Percentiles rank a stretch among this genome's conserved stretches.
Conservation (phyloP, 2,888 invertebrate genomes). For the Himalopsyche japonica region DNA sequence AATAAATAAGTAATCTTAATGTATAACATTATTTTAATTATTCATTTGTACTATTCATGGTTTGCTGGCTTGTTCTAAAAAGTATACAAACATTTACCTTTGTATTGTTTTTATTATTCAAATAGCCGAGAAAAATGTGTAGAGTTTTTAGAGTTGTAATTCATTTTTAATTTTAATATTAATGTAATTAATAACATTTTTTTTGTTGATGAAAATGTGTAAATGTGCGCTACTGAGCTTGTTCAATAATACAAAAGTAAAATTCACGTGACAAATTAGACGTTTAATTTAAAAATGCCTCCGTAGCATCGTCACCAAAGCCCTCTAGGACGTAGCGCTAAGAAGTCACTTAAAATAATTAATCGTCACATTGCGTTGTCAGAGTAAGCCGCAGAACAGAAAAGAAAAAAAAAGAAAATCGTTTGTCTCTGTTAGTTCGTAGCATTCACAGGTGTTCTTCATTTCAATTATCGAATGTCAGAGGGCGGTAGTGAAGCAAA, state of each 20-base stretch:
- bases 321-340: not conserved
- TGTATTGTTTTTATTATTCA: no score
- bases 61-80: no score
- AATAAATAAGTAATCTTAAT: no score
- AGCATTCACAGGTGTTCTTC: conserved; percentile 39
- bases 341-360: conserved; percentile 38
- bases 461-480: conserved; percentile 40
- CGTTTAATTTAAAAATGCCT: conserved; percentile 15
- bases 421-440: conserved; percentile 37
- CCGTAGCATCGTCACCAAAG: not conserved
- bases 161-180: no score
- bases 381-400: conserved; percentile 4
- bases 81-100: no score
- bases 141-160: no score
- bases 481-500: conserved; percentile 21
- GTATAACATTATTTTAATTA: no score
- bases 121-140: no score
- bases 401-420: conserved; percentile 12
- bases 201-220: not conserved
- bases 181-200: not conserved
- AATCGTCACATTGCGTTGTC: conserved; percentile 21
- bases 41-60: no score
- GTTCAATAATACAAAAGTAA: not conserved
- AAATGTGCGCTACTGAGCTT: not conserved
- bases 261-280: conserved; percentile 10